These are phyloP conservation scores for Dipodomys ordii DNA, from an alignment of 2,113 vertebrate genomes.

Conservation along the genomic window DNA sequence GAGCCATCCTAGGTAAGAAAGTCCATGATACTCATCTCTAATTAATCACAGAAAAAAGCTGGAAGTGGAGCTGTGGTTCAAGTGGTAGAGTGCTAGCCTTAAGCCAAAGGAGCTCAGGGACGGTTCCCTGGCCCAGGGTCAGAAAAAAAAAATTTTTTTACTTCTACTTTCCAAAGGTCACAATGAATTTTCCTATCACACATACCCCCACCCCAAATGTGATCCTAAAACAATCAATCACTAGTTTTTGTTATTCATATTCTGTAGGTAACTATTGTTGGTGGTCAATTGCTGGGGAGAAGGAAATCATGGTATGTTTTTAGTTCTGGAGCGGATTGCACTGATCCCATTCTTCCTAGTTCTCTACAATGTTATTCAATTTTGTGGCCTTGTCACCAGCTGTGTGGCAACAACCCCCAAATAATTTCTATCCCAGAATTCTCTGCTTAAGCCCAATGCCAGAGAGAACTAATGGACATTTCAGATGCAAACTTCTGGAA, in stretches of 20 bases:
- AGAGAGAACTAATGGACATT: background rate
- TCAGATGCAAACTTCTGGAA: background rate
- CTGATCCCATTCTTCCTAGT: background rate
- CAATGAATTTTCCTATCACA: background rate
- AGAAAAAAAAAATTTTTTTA: background rate
- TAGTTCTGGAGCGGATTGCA: fast-evolving
- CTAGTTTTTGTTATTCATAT: background rate
- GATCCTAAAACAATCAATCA: background rate
- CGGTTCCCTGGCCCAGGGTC: too few relatives aligned
- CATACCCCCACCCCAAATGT: background rate
- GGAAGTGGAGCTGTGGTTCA: too few relatives aligned
- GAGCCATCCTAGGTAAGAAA: too few relatives aligned
- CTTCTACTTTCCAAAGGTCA: background rate
- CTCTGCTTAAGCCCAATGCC: background rate
- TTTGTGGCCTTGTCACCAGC: background rate
- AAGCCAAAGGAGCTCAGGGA: too few relatives aligned
- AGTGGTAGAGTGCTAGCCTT: too few relatives aligned
- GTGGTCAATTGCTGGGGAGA: background rate
- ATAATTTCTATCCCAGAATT: background rate
- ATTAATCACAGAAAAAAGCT: too few relatives aligned
- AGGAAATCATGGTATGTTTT: too few relatives aligned
- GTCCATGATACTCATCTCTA: too few relatives aligned
- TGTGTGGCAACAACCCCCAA: background rate
- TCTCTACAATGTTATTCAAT: background rate
- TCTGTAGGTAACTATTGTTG: background rate